A percentile compares a stretch with the other conserved stretches of the same genome.
Evolutionary conservation across 2,888 invertebrate genomes (phyloP).

Genomic region (Agrochola litura): DNA sequence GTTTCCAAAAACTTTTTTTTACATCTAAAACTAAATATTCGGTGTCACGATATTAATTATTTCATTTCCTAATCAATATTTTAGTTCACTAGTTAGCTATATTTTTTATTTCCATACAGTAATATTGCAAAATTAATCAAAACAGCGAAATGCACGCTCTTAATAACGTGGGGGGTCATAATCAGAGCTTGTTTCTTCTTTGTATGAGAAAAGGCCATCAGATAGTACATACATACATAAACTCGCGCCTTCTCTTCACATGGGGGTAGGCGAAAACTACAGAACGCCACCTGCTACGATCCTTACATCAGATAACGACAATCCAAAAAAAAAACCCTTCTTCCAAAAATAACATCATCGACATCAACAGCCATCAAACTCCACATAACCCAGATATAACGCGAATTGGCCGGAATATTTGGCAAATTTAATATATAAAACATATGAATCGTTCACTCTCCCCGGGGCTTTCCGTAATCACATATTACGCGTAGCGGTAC

Average conservation of each 20-base stretch:
- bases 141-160: too few relatives aligned
- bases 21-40: too few relatives aligned
- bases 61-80: too few relatives aligned
- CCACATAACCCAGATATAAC: slow-evolving; percentile 48
- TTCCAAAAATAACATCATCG: background rate
- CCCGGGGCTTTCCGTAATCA: slow-evolving; percentile 74
- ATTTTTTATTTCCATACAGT: too few relatives aligned
- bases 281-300: background rate
- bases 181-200: background rate
- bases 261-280: background rate
- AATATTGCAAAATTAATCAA: too few relatives aligned
- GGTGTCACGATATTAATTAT: too few relatives aligned
- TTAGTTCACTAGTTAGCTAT: too few relatives aligned
- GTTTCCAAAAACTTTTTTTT: too few relatives aligned
- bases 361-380: background rate
- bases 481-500: slow-evolving; percentile 63
- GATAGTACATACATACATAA: background rate
- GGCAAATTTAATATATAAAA: slow-evolving; percentile 81
- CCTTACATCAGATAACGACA: background rate
- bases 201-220: too few relatives aligned
- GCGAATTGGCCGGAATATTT: slow-evolving; percentile 66
- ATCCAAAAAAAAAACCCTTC: background rate
- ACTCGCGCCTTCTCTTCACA: background rate
- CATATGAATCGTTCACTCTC: slow-evolving; percentile 73
- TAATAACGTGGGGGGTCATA: background rate